Percentiles rank a stretch among this genome's conserved stretches.
Evolutionary conservation across 2,888 invertebrate genomes (phyloP).

Genomic region (Busseola fusca): DNA sequence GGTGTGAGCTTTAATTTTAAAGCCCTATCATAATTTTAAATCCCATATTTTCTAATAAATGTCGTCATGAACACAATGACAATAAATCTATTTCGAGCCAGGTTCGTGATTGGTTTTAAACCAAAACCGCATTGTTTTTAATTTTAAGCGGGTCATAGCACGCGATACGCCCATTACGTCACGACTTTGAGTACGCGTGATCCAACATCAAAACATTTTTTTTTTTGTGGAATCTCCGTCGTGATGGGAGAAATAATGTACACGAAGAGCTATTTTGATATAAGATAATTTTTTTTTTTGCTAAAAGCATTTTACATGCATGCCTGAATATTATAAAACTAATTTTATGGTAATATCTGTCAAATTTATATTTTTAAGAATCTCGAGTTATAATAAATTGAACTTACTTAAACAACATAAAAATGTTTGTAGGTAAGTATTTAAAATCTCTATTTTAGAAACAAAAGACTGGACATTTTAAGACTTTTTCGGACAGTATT

Average conservation of each 20-base stretch:
- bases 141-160: constrained; percentile 45
- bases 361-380: not conserved
- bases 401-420: not conserved
- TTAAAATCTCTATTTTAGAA: not conserved
- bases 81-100: not conserved
- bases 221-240: constrained; percentile 46
- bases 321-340: not conserved
- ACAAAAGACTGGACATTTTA: not conserved
- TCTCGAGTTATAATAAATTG: not conserved
- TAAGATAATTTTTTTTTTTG: not conserved
- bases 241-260: constrained; percentile 49
- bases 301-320: not conserved
- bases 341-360: not conserved
- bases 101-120: constrained; percentile 3
- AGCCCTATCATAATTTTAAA: not conserved
- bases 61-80: not conserved
- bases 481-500: not conserved
- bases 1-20: not conserved
- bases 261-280: not conserved
- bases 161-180: constrained; percentile 67
- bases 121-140: constrained; percentile 51
- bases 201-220: constrained; percentile 44
- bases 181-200: constrained; percentile 66
- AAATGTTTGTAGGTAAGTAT: not conserved
- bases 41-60: not conserved